Conservation (phyloP, 2,797 vertebrate species). For the Triplophysa yarkandensis region DNA sequence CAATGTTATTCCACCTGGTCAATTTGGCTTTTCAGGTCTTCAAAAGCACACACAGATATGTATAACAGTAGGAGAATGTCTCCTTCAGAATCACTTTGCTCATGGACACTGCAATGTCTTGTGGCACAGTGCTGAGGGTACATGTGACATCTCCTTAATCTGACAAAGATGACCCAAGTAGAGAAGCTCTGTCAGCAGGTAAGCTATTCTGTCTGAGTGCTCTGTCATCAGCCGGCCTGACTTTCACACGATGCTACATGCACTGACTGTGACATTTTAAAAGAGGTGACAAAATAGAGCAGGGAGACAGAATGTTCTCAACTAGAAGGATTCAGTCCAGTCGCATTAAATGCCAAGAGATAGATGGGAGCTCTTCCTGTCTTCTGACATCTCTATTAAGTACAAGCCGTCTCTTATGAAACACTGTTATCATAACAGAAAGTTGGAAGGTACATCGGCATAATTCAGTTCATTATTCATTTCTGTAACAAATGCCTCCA, state of each 20-base stretch:
- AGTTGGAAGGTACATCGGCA: too few relatives aligned
- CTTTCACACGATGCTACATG: conserved; percentile 18
- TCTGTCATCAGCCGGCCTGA: background rate
- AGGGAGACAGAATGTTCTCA: conserved; percentile 14
- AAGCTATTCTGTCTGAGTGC: conserved; percentile 21
- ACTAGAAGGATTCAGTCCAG: conserved; percentile 1
- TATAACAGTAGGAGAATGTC: too few relatives aligned
- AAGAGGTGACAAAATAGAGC: conserved; percentile 23
- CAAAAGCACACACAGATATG: background rate
- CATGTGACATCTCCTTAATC: background rate
- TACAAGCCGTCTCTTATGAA: background rate
- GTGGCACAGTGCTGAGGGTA: conserved; percentile 3
- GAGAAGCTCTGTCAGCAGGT: conserved; percentile 34
- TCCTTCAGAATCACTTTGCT: conserved; percentile 6
- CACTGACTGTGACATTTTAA: conserved; percentile 33
- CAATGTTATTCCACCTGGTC: too few relatives aligned
- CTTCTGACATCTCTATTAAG: conserved; percentile 10
- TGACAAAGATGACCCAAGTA: conserved; percentile 4
- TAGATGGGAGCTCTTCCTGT: background rate
- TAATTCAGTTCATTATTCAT: too few relatives aligned
- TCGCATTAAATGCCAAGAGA: background rate
- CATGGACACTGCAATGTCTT: conserved; percentile 6
- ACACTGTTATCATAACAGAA: background rate
- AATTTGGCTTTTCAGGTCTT: too few relatives aligned
- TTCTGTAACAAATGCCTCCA: background rate